These are phyloP conservation scores for Neopelma chrysocephalum DNA, from an alignment of 2,797 vertebrate genomes.

Conservation along the genomic window DNA sequence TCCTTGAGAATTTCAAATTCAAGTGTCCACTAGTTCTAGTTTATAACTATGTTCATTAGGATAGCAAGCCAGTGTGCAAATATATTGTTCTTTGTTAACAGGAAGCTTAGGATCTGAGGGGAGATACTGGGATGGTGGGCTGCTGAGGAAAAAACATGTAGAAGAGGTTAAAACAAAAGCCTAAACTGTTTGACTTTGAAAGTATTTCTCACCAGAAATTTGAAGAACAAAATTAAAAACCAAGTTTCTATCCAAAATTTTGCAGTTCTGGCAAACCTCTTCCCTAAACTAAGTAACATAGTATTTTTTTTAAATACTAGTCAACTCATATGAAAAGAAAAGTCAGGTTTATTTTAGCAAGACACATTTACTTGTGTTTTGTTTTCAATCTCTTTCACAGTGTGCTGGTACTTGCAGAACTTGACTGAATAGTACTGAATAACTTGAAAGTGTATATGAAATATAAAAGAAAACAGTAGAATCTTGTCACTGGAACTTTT, in stretches of 20 bases:
- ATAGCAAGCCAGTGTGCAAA: background rate
- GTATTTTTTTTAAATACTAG: background rate
- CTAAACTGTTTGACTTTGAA: background rate
- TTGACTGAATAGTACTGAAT: background rate
- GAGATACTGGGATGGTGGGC: background rate
- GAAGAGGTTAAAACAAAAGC: background rate
- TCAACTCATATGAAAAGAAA: conserved; percentile 18
- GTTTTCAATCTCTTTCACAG: conserved; percentile 38
- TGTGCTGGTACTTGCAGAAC: conserved; percentile 24
- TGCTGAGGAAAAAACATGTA: background rate
- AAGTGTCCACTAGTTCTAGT: background rate
- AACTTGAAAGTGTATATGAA: background rate
- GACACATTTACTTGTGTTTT: background rate
- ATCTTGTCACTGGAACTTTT: conserved; percentile 37
- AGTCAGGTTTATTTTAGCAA: conserved; percentile 50
- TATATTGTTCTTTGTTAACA: background rate
- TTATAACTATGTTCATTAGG: background rate
- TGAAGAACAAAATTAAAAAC: background rate
- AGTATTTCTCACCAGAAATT: background rate
- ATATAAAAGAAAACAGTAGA: conserved; percentile 26
- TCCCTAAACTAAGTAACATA: background rate
- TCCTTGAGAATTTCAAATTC: background rate
- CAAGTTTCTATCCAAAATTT: background rate
- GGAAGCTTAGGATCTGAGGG: background rate
- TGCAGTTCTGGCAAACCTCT: background rate